A percentile compares a stretch with the other conserved stretches of the same genome.
Conservation (phyloP, 1,140 invertebrate species). For the Papilio xuthus region DNA sequence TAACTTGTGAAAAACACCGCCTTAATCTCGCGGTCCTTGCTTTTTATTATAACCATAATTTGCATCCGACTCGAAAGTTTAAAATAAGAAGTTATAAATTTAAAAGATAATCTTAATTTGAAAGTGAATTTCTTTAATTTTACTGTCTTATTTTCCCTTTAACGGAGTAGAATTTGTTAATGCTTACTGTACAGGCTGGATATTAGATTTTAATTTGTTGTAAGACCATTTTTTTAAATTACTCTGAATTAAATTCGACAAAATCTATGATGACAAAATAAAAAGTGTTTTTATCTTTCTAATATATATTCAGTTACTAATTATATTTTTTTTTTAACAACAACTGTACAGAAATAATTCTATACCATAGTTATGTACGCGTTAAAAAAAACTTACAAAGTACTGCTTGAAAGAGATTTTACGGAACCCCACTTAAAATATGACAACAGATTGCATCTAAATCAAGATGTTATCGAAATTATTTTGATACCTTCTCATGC, state of each 20-base stretch:
- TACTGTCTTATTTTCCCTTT: neutral
- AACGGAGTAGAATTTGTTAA: neutral
- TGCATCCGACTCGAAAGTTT: constrained; percentile 14
- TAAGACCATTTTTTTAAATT: no score
- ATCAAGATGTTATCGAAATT: constrained; percentile 28
- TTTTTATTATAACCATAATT: constrained; percentile 26
- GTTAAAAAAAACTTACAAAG: neutral
- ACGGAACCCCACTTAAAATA: constrained; percentile 1
- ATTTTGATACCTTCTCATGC: constrained; percentile 34
- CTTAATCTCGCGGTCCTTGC: neutral
- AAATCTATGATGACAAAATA: no score
- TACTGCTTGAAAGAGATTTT: neutral
- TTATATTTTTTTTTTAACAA: no score
- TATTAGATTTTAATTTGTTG: neutral
- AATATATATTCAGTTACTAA: neutral
- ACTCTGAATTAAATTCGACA: no score
- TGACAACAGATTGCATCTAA: neutral
- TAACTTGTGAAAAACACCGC: constrained; percentile 31
- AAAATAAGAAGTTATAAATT: neutral
- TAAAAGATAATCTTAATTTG: neutral
- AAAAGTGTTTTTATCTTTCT: no score
- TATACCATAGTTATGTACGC: neutral
- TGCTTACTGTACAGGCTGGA: neutral
- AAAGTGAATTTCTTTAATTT: neutral
- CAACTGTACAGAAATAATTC: no score